Conservation (phyloP, 2,888 invertebrate species). For the Glaucopsyche alexis region DNA sequence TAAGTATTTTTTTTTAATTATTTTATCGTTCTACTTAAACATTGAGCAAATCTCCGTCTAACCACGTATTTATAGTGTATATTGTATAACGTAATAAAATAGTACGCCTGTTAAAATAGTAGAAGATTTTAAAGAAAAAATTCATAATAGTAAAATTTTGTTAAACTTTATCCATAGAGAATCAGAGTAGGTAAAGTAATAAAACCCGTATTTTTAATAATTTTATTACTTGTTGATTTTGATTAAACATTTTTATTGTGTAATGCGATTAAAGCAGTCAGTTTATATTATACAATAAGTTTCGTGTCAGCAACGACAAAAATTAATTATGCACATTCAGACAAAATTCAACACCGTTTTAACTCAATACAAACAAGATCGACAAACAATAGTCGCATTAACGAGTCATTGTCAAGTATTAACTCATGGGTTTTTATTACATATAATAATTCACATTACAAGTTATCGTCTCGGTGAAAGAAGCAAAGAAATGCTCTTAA, state of each 20-base stretch:
- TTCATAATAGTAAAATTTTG: not conserved
- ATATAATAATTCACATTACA: not conserved
- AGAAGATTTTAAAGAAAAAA: conserved; percentile 1
- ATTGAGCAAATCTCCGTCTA: too few relatives aligned
- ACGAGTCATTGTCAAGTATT: not conserved
- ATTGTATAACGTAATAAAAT: too few relatives aligned
- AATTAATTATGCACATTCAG: conserved; percentile 20
- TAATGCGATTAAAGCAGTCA: conserved; percentile 3
- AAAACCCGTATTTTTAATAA: not conserved
- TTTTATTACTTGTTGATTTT: not conserved
- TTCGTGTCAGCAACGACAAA: conserved; percentile 13
- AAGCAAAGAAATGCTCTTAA: conserved; percentile 8
- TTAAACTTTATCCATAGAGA: not conserved
- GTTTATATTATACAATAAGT: conserved; percentile 20
- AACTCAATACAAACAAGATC: conserved; percentile 15
- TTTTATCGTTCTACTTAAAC: too few relatives aligned
- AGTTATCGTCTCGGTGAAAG: not conserved
- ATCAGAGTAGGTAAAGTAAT: not conserved
- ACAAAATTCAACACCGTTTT: conserved; percentile 25
- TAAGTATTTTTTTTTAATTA: too few relatives aligned
- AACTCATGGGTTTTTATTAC: not conserved
- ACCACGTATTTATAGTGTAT: too few relatives aligned
- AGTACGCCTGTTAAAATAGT: not conserved
- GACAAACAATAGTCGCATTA: conserved; percentile 21
- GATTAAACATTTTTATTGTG: not conserved